phyloP scores from a whole-genome alignment of 2,797 vertebrate genomes.

The Melanotaenia trifasciata region DNA sequence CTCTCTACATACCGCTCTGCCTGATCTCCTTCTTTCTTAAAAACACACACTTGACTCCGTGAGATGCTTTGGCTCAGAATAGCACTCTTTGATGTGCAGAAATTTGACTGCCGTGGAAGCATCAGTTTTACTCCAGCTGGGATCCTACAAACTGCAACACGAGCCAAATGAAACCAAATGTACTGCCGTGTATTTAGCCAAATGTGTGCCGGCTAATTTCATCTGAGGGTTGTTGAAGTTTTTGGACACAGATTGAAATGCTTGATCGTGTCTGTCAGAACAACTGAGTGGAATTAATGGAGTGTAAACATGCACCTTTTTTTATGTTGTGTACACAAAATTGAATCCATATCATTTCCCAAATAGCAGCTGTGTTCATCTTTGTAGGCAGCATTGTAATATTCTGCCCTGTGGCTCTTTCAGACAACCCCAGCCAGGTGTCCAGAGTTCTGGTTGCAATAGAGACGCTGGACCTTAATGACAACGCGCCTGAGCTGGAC shows the following conservation, averaged over 20 bases:
- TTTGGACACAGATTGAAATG: conserved; percentile 53
- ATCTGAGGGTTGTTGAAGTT: conserved; percentile 58
- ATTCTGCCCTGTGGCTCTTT: conserved; percentile 39
- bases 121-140: conserved; percentile 59
- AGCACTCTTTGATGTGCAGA: conserved; percentile 60
- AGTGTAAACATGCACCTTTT: conserved; percentile 19
- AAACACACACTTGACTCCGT: conserved; percentile 31
- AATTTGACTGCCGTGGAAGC: conserved; percentile 47
- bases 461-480: conserved; percentile 91
- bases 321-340: conserved; percentile 3
- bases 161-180: conserved; percentile 63
- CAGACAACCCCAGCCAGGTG: conserved; percentile 91
- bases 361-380: neutral
- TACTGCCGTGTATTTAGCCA: conserved; percentile 47
- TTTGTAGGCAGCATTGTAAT: conserved; percentile 32
- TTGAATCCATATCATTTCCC: conserved; percentile 17
- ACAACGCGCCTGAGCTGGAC: conserved; percentile 91
- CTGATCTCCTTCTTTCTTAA: conserved; percentile 34
- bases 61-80: conserved; percentile 51
- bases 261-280: conserved; percentile 46
- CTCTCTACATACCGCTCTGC: conserved; percentile 41
- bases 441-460: conserved; percentile 88
- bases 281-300: conserved; percentile 46
- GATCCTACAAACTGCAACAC: conserved; percentile 50
- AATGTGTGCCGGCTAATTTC: conserved; percentile 45